Evolutionary conservation across 2,888 invertebrate genomes (phyloP).

Genomic region (Molorchus minor): DNA sequence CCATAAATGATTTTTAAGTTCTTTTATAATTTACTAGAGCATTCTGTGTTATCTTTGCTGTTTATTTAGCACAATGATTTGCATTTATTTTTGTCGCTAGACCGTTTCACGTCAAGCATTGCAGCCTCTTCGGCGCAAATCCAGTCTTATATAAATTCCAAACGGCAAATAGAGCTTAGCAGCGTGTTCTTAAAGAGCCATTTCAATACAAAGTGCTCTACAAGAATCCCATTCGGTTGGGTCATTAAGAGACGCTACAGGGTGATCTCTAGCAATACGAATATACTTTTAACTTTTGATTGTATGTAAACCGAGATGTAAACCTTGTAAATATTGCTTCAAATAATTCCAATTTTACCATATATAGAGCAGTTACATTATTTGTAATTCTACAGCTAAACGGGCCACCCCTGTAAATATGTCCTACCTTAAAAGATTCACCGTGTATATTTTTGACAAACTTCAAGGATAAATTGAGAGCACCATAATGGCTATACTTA

Average conservation of each 20-base stretch:
- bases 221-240: slow-evolving; percentile 8
- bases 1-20: no score
- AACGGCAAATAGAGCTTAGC: slow-evolving; percentile 9
- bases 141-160: slow-evolving; percentile 12
- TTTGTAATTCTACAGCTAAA: no score
- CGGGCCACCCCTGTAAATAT: no score
- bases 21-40: no score
- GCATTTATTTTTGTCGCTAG: slow-evolving; percentile 20
- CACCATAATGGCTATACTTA: no score
- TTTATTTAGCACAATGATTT: slow-evolving; percentile 18
- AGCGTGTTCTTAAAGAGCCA: slow-evolving; percentile 9
- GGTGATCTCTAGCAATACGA: neutral
- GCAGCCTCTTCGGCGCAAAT: slow-evolving; percentile 3
- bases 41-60: neutral
- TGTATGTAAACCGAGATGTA: no score
- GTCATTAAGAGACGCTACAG: slow-evolving; percentile 5
- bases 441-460: no score
- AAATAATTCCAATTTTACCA: no score
- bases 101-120: slow-evolving; percentile 14
- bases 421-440: no score
- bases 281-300: neutral
- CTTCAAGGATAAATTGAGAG: no score
- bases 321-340: no score
- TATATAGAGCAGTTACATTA: no score
- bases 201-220: slow-evolving; percentile 17